Evolutionary conservation across 2,113 vertebrate genomes (phyloP), one percentile per base, ranked within the genome.

Genomic region (Aleadryas rufinucha): DNA sequence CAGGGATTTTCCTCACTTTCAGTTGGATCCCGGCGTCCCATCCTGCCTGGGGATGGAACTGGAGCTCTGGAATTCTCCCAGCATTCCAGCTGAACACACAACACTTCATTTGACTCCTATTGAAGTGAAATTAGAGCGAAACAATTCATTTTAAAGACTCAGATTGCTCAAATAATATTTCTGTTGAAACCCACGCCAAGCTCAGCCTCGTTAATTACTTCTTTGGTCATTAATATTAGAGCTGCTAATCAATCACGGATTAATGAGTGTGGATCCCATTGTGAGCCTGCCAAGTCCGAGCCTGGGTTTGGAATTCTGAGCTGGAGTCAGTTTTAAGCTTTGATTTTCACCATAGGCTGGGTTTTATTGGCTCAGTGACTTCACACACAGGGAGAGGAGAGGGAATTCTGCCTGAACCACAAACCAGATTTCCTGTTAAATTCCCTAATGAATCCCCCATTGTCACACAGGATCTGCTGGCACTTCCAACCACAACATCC

Each of bases 161-260:
- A 6, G 35, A 82, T 57, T 33, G 52, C 93, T 87, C 72, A 9
- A 82, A 60, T 6, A 83, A 16, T 35, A 74, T 76, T 97, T 93
- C 80, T 76, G 37, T 81, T 74, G 11, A 78, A 89, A 47, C 28
- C 74, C 68, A 21, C 63, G 82, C 78, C 71, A 96, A 95, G 76
- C 77, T 92, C 42, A 24, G 79, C 94, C 84, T 89, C 11, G 2
- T 95, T 97, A 97, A 97, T 96, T 95, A 77, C 37, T 94, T 47
- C 50, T 84, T 91, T 91, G 68, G 76, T 93, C 92, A 88, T 92
- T 94, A 96, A 88, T 91, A 96, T 92, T 95, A 70, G 57, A 94
- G 84, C 78, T 59, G 84, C 89, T 97, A 88, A 93, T 95, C 20
- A 94, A 97, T 93, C 95, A 95, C 94, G 24, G 68, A 75, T 77